Evolutionary conservation across 1,140 invertebrate genomes (phyloP).

Genomic region (Pachypeltis micranthus): DNA sequence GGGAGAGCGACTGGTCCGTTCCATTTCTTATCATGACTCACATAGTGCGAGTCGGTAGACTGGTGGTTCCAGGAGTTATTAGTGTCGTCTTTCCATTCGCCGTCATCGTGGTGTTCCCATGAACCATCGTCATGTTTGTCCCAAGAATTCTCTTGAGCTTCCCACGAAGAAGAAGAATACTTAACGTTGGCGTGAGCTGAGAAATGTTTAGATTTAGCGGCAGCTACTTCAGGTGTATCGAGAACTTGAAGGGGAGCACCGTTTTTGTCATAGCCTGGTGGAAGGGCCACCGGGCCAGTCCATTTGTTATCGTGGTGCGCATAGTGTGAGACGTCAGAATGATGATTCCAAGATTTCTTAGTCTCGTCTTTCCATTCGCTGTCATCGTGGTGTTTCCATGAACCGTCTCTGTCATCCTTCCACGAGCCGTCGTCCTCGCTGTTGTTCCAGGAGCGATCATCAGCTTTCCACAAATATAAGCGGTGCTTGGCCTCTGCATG

Average conservation of each 20-base stretch:
- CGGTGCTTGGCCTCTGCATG: no score
- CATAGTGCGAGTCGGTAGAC: neutral
- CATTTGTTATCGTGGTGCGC: conserved; percentile 28
- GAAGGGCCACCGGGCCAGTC: conserved; percentile 36
- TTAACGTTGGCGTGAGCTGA: no score
- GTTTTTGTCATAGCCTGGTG: no score
- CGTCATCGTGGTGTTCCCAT: neutral
- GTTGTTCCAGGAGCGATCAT: conserved; percentile 34
- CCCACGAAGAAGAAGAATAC: no score
- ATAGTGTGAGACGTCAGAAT: no score
- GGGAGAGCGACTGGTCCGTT: conserved; percentile 37
- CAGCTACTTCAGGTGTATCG: conserved; percentile 41
- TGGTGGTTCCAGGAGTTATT: neutral
- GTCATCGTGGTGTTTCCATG: neutral
- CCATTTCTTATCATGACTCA: conserved; percentile 33
- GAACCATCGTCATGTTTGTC: conserved; percentile 11
- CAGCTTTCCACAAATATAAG: conserved; percentile 20
- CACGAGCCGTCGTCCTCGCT: conserved; percentile 35
- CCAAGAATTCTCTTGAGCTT: no score
- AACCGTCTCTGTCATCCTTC: no score
- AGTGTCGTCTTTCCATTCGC: neutral
- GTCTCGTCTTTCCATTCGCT: conserved; percentile 7
- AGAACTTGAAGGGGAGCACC: conserved; percentile 34
- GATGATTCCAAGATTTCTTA: no score
- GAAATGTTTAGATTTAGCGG: conserved; percentile 32